These are phyloP conservation scores for Pelagia noctiluca DNA, from an alignment of 30 jellyfish, hydroid and myxozoan genomes.

Conservation along the genomic window DNA sequence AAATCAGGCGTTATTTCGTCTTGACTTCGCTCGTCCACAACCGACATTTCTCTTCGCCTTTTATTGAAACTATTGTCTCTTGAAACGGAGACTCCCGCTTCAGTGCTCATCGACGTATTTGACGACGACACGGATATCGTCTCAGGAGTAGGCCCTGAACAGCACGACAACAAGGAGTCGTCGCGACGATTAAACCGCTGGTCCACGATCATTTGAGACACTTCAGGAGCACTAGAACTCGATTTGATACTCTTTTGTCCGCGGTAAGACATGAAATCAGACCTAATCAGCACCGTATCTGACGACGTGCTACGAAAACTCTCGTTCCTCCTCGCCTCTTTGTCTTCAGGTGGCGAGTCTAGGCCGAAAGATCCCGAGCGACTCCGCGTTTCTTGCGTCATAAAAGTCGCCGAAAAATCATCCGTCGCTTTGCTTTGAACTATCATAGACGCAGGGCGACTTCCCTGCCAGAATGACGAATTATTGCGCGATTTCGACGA, in stretches of 20 bases:
- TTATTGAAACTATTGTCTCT: conserved; percentile 62
- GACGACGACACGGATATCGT: conserved; percentile 58
- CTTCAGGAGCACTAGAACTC: conserved; percentile 79
- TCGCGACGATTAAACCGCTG: not conserved
- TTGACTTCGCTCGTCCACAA: conserved; percentile 47
- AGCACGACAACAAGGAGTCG: conserved; percentile 34
- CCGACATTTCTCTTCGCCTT: conserved; percentile 52
- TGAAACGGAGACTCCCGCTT: conserved; percentile 54
- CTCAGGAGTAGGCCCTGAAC: conserved; percentile 26
- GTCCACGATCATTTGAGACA: conserved; percentile 1
- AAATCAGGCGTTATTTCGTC: conserved; percentile 51
- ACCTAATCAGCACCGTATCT: conserved; percentile 68
- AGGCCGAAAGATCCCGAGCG: conserved; percentile 73
- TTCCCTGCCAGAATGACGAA: conserved; percentile 30
- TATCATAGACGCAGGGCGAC: conserved; percentile 74
- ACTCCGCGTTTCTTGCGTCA: conserved; percentile 57
- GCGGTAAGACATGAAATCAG: conserved; percentile 31
- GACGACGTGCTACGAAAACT: conserved; percentile 80
- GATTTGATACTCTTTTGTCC: conserved; percentile 43
- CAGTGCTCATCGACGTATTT: conserved; percentile 66
- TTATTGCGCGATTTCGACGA: conserved; percentile 28
- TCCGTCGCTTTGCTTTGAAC: conserved; percentile 50
- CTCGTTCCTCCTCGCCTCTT: conserved; percentile 53
- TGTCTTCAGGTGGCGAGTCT: conserved; percentile 53
- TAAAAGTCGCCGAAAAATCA: conserved; percentile 25